phyloP scores from a whole-genome alignment of 2,888 invertebrate genomes.

The Callosobruchus maculatus region DNA sequence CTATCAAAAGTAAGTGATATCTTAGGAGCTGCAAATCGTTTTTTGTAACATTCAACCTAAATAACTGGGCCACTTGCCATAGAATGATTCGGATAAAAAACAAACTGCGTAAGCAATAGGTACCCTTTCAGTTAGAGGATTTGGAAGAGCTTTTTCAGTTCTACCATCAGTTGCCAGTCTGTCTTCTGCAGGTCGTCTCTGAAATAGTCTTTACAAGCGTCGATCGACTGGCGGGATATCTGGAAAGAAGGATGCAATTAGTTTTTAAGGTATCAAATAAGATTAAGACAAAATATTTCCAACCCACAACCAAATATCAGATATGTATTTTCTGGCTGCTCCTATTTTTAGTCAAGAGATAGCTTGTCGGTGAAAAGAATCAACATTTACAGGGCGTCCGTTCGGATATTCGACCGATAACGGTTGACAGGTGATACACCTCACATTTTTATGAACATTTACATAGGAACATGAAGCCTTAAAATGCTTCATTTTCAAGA shows the following conservation, averaged over 20 bases:
- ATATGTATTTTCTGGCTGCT: too few species aligned
- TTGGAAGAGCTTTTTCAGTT: constrained; percentile 95
- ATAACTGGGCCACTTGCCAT: background rate
- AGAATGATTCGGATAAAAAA: background rate
- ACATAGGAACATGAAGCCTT: too few species aligned
- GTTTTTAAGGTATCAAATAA: background rate
- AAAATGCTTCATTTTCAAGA: too few species aligned
- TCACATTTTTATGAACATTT: too few species aligned
- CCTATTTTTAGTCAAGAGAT: too few species aligned
- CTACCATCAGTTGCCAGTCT: constrained; percentile 98
- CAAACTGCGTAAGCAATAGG: background rate
- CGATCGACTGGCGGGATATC: constrained; percentile 97
- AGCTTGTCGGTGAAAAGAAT: too few species aligned
- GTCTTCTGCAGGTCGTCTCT: constrained; percentile 93
- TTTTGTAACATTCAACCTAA: background rate
- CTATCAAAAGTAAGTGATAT: background rate
- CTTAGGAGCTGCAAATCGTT: background rate
- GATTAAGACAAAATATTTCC: too few species aligned
- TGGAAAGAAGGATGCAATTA: constrained; percentile 50
- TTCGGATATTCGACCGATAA: too few species aligned
- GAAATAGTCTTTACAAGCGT: constrained; percentile 99
- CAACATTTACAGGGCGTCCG: too few species aligned
- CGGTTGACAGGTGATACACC: too few species aligned
- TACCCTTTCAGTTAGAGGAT: constrained; percentile 66
- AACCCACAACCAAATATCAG: too few species aligned